Percentiles rank a stretch among this genome's conserved stretches.
phyloP scores from a whole-genome alignment of 2,888 invertebrate species.

The Chaitophorus viminalis region DNA sequence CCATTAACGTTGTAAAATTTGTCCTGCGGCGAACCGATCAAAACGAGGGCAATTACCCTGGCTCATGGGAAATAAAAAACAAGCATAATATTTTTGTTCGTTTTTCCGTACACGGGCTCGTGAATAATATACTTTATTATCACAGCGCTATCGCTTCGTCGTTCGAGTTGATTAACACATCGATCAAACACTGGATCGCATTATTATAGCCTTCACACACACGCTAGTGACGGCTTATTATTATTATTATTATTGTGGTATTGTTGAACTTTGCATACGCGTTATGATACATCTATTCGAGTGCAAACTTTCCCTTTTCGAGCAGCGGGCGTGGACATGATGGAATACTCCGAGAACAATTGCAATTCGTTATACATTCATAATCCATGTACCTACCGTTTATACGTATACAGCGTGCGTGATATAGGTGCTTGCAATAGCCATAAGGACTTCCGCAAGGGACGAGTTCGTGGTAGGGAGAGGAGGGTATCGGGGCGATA shows the following conservation, averaged over 20 bases:
- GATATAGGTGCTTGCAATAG: not conserved
- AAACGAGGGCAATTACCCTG: not conserved
- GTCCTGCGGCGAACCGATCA: too few relatives aligned
- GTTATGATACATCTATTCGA: not conserved
- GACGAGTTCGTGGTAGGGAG: too few relatives aligned
- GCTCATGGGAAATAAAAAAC: not conserved
- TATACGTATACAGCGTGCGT: too few relatives aligned
- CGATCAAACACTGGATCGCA: not conserved
- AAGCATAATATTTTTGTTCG: not conserved
- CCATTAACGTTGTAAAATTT: too few relatives aligned
- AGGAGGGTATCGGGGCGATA: too few relatives aligned
- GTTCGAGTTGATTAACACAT: not conserved
- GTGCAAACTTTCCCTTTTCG: not conserved
- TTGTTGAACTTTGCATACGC: not conserved
- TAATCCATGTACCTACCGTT: too few relatives aligned
- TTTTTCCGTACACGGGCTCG: not conserved
- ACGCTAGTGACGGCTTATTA: not conserved
- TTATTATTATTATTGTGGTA: not conserved
- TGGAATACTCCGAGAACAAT: constrained; percentile 2
- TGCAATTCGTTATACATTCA: not conserved
- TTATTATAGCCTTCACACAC: not conserved
- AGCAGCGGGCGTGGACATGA: not conserved
- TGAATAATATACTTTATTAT: not conserved
- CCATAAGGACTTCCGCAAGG: not conserved
- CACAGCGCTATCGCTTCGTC: not conserved